A percentile compares a stretch with the other conserved stretches of the same genome.
Evolutionary conservation across 2,888 invertebrate species (phyloP).

Genomic region (Drosophila affinis): DNA sequence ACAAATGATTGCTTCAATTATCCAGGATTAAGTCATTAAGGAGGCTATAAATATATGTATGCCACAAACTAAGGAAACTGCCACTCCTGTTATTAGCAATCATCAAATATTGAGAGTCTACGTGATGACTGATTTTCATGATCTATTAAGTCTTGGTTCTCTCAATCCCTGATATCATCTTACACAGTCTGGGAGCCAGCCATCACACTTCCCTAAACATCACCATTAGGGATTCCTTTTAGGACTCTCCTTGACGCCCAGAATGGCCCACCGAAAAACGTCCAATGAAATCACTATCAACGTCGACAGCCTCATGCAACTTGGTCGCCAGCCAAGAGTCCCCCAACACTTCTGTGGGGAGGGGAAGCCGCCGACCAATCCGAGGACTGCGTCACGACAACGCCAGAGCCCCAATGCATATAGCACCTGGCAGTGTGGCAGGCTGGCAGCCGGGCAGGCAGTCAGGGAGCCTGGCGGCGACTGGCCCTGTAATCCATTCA

Average conservation of each 20-base stretch:
- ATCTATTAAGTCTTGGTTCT: neutral
- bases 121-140: neutral
- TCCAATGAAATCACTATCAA: constrained; percentile 61
- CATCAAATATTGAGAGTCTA: neutral
- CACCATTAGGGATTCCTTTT: constrained; percentile 1
- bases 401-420: constrained; percentile 13
- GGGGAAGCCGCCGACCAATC: neutral
- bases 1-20: neutral
- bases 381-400: constrained; percentile 43
- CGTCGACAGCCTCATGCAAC: constrained; percentile 36
- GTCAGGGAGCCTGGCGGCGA: constrained; percentile 3
- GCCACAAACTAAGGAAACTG: neutral
- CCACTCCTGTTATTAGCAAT: neutral
- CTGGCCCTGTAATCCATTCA: constrained; percentile 66
- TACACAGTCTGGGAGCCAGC: neutral
- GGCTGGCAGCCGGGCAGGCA: constrained; percentile 24
- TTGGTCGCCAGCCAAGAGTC: constrained; percentile 65
- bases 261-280: constrained; percentile 22
- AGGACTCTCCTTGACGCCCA: constrained; percentile 21
- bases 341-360: constrained; percentile 5
- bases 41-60: neutral
- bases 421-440: constrained; percentile 35
- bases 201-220: neutral
- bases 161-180: neutral
- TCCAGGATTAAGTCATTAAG: neutral